Percentiles rank a stretch among this genome's conserved stretches.
These are phyloP conservation scores for Zygogramma bicolorata DNA, from an alignment of 2,888 invertebrate species.

Conservation along the genomic window DNA sequence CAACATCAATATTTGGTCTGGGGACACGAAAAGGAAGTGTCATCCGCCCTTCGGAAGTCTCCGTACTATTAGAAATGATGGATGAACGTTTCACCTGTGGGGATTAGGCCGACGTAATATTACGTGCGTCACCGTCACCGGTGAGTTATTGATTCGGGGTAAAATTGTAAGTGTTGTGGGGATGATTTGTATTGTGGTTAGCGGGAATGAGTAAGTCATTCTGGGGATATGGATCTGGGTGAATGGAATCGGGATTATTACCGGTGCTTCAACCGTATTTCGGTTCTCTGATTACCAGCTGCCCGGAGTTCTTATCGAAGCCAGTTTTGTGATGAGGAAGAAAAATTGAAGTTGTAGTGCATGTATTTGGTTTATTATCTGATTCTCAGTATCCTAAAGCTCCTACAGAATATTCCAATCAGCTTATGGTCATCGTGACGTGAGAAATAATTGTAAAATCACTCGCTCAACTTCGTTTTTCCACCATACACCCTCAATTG, in stretches of 20 bases:
- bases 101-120: not conserved
- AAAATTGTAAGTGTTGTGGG: not conserved
- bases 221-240: not conserved
- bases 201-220: not conserved
- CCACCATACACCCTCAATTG: too few relatives aligned
- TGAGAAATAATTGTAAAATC: too few relatives aligned
- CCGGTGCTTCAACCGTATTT: not conserved
- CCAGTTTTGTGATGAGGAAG: too few relatives aligned
- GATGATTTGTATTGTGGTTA: not conserved
- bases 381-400: too few relatives aligned
- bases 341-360: too few relatives aligned
- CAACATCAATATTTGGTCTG: constrained; percentile 34
- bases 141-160: not conserved
- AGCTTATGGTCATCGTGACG: too few relatives aligned
- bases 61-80: constrained; percentile 6
- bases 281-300: too few relatives aligned
- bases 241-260: not conserved
- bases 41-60: constrained; percentile 23
- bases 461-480: too few relatives aligned
- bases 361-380: too few relatives aligned
- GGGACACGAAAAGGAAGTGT: constrained; percentile 33
- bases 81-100: constrained; percentile 10
- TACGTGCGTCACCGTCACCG: not conserved
- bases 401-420: too few relatives aligned
- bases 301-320: too few relatives aligned